A percentile compares a stretch with the other conserved stretches of the same genome.
Conservation (phyloP, 2,797 vertebrate genomes). For the Tragelaphus eurycerus region DNA sequence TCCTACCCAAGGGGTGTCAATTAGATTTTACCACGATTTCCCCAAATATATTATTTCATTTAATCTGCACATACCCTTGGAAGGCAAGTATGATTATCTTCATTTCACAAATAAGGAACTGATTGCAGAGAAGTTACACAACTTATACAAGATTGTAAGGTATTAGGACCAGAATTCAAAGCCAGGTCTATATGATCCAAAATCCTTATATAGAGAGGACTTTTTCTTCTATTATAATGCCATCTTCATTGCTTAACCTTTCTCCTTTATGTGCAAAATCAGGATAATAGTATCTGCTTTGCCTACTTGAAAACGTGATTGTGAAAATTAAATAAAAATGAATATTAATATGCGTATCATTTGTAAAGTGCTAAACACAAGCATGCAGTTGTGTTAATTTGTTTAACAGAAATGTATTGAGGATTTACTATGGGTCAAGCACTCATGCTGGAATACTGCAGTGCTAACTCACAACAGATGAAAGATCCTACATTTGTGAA, state of each 20-base stretch:
- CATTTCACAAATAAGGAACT: neutral
- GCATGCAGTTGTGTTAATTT: neutral
- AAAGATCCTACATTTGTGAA: neutral
- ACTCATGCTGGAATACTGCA: neutral
- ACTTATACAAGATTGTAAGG: neutral
- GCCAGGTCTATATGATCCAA: neutral
- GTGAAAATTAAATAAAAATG: slow-evolving; percentile 30
- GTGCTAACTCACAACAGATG: neutral
- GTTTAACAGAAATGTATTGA: neutral
- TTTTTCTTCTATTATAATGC: neutral
- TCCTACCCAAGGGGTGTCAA: neutral
- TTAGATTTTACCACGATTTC: neutral
- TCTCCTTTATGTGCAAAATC: slow-evolving; percentile 11
- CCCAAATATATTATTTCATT: neutral
- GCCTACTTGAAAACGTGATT: neutral
- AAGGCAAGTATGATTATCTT: neutral
- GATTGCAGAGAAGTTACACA: neutral
- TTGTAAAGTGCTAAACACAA: slow-evolving; percentile 7
- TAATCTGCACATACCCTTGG: neutral
- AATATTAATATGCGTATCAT: neutral
- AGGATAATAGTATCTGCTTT: neutral
- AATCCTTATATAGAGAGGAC: neutral
- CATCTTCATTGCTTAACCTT: neutral
- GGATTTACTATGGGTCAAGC: neutral
- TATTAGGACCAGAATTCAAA: neutral